phyloP scores from a whole-genome alignment of 1,140 invertebrate species.

The Andricus grossulariae region DNA sequence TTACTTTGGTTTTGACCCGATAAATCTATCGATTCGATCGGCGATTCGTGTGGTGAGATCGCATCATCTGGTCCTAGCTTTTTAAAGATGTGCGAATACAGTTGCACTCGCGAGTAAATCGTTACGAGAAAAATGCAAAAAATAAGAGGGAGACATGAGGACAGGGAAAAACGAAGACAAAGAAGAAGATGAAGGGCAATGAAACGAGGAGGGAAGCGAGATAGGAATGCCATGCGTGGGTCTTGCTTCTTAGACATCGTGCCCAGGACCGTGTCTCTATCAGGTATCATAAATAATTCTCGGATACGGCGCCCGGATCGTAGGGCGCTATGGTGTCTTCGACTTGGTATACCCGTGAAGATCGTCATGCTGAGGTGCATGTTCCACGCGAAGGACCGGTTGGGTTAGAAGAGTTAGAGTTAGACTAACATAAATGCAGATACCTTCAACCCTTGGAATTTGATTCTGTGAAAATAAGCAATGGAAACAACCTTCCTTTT shows the following conservation, averaged over 20 bases:
- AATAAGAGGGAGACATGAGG: constrained; percentile 19
- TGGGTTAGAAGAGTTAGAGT: constrained; percentile 51
- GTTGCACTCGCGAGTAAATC: constrained; percentile 10
- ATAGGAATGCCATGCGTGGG: constrained; percentile 71
- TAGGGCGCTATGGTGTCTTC: constrained; percentile 49
- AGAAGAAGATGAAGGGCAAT: constrained; percentile 42
- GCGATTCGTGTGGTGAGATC: background rate
- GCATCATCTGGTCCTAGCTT: background rate
- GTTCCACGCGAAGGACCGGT: constrained; percentile 56
- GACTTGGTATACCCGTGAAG: constrained; percentile 47
- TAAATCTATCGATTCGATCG: constrained; percentile 20
- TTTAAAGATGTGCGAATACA: constrained; percentile 6
- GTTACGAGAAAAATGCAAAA: constrained; percentile 7
- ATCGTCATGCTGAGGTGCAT: constrained; percentile 44
- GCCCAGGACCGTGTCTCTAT: constrained; percentile 74
- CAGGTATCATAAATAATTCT: constrained; percentile 76
- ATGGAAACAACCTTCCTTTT: too few relatives aligned
- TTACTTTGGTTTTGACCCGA: constrained; percentile 1
- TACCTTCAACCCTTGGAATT: too few relatives aligned
- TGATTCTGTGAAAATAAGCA: too few relatives aligned
- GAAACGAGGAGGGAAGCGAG: constrained; percentile 48
- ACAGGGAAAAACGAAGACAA: constrained; percentile 52
- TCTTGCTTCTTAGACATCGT: constrained; percentile 72
- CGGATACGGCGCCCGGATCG: constrained; percentile 55
- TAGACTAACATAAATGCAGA: too few relatives aligned